phyloP scores from a whole-genome alignment of 2,113 vertebrate species.

The Carettochelys insculpta region DNA sequence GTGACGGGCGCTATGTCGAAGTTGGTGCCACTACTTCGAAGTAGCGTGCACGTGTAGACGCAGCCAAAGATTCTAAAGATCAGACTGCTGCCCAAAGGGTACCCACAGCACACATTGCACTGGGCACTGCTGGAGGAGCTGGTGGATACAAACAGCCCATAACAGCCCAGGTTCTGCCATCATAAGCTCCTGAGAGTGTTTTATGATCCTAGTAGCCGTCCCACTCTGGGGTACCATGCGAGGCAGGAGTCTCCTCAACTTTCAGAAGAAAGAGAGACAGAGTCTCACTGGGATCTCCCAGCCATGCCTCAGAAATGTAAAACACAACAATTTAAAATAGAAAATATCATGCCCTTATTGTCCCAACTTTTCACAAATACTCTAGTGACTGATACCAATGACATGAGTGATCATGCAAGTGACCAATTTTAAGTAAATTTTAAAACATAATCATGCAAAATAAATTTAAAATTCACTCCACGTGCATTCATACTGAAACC shows the following conservation, averaged over 20 bases:
- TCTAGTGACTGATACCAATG: not conserved
- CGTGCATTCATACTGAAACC: not conserved
- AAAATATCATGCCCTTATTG: not conserved
- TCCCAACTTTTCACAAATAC: not conserved
- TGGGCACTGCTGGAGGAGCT: not conserved
- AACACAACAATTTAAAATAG: not conserved
- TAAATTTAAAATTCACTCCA: not conserved
- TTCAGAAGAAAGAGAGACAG: not conserved
- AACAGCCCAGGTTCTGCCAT: not conserved
- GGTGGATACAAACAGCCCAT: not conserved
- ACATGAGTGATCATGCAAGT: not conserved
- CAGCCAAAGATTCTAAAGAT: not conserved
- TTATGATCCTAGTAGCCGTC: not conserved
- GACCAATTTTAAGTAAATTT: not conserved
- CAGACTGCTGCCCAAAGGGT: not conserved
- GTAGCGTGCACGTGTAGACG: no score
- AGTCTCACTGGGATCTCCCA: not conserved
- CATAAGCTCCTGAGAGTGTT: no score
- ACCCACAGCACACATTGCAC: not conserved
- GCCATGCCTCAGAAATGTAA: not conserved
- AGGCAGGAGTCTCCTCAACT: not conserved
- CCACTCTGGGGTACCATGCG: fast-evolving
- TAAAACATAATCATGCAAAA: not conserved
- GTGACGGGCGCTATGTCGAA: no score
- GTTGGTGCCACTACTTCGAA: no score